Evolutionary conservation across 2,797 vertebrate genomes (phyloP), one percentile per base, ranked within the genome.

Genomic region (Harpagifer antarcticus): DNA sequence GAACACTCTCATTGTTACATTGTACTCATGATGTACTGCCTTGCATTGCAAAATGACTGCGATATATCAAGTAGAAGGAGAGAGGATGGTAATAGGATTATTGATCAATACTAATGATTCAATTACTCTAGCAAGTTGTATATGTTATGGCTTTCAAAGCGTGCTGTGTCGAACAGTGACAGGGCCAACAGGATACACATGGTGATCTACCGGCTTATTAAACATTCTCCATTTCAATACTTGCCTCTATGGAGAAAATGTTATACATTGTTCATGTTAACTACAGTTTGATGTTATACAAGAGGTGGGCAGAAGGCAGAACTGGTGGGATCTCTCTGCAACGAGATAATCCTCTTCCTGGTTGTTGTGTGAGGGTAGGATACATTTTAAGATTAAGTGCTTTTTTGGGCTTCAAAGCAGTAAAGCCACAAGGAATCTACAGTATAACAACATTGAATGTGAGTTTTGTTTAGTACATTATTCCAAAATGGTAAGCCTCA

Each of bases 61-160:
- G 19, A 31, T 82, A 50, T 45, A 61, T 64, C 62, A 72, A 23
- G 60, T 3, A 17, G 15, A 5, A 0, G 14, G 13, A 43, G 33
- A 19, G 13, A 53, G 40, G 5, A 19, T 37, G 11, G 20, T 73
- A 73, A 72, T 76, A 49, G n/a, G 52, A 70, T 70, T 79, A 84
- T 68, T 60, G 74, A 77, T 78, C 62, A 64, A 52, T 54, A 48
- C 53, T 72, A 72, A 74, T 74, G 40, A 56, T 47, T 78, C 53
- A 81, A 33, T 58, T 59, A 78, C 40, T 68, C 44, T 4, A 42
- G 61, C 53, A 31, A 27, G 9, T 54, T 72, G 49, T 42, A 47
- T 11, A 20, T 52, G 52, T 57, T 58, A 17, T 47, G 37, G 10
- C 47, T 54, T 48, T 66, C 10, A 20, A n/a, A 40, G 13, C 2